phyloP scores from a whole-genome alignment of 2,113 vertebrate species.

The Rattus rattus region DNA sequence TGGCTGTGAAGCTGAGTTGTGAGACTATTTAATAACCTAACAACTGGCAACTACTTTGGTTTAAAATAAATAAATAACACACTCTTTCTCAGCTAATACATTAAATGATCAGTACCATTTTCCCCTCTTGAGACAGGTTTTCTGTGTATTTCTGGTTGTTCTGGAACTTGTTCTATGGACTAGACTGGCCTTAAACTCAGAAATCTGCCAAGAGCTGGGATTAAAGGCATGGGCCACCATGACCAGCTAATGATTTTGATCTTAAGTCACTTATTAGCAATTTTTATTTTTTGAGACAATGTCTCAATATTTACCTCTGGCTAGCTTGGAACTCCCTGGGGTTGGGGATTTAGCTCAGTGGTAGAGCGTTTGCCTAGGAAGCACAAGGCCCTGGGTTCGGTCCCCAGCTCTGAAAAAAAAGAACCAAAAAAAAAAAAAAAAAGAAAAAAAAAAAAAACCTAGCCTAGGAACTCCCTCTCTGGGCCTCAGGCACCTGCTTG shows the following conservation, averaged over 20 bases:
- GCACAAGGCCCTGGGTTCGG: no score
- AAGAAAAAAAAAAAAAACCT: no score
- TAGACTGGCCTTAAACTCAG: neutral
- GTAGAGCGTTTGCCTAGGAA: no score
- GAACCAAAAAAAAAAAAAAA: no score
- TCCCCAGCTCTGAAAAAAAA: no score
- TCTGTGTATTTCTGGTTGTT: neutral
- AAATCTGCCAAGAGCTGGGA: neutral
- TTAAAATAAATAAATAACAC: neutral
- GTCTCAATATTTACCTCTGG: neutral
- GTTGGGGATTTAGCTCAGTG: no score
- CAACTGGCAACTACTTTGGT: neutral
- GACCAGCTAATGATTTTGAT: constrained; percentile 18
- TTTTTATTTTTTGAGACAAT: neutral
- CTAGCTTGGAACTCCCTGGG: neutral
- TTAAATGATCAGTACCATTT: constrained; percentile 4
- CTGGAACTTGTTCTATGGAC: neutral
- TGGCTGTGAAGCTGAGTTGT: neutral
- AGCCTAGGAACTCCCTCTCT: neutral
- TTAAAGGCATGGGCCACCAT: neutral
- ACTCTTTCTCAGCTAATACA: neutral
- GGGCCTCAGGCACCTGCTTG: neutral
- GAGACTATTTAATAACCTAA: constrained; percentile 45
- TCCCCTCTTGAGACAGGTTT: neutral
- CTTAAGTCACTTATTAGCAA: neutral